Base-by-base conservation (phyloP, 2,888 invertebrate species). In the Polyommatus iphigenia region DNA sequence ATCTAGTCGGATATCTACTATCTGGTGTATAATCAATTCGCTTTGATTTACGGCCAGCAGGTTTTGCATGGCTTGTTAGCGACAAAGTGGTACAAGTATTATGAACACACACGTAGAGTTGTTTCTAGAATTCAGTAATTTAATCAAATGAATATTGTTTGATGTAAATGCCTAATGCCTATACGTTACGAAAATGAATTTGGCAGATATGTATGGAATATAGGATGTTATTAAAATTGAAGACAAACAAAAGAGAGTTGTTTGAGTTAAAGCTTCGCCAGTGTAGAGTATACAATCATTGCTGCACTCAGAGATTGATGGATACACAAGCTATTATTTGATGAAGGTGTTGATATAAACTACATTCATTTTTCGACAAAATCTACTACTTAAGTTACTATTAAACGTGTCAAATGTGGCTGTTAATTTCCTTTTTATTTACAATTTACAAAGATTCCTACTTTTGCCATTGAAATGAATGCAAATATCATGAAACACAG, bases 1-100 rank as follows among this genome's bases (percentile, higher is more conserved):
- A 67, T 67, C 67, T 67, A 29, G 67, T 67, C 29, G 67, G 67
- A 32, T 67, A 67, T 67, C 67, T 67, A 15, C 29, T 67, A 67
- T 67, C 29, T 67, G 54, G 54, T 54, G 54, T 54, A 54, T 50
- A 67, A 67, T 67, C 67, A 15, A 67, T 67, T 67, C 67, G 18
- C 29, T 67, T 29, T 67, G 67, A 67, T 67, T 67, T 67, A 67
- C 32, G 29, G 29, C 29, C 29, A 67, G 67, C 67, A 32, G 32
- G 67, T 67, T 32, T 32, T 7, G 67, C 18, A 32, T 32, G 67
- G 67, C 62, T 10, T 24, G 24, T 62, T 62, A 24, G 62, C 13
- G 67, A 67, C 29, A 18, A 67, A 32, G 15, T 67, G 29, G 67
- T 67, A 67, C 67, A 67, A 67, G 62, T 67, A 67, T 67, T 62